Evolutionary conservation across 2,888 invertebrate species (phyloP), one percentile per base, ranked within the genome.

Genomic region (Epinotia ramella): DNA sequence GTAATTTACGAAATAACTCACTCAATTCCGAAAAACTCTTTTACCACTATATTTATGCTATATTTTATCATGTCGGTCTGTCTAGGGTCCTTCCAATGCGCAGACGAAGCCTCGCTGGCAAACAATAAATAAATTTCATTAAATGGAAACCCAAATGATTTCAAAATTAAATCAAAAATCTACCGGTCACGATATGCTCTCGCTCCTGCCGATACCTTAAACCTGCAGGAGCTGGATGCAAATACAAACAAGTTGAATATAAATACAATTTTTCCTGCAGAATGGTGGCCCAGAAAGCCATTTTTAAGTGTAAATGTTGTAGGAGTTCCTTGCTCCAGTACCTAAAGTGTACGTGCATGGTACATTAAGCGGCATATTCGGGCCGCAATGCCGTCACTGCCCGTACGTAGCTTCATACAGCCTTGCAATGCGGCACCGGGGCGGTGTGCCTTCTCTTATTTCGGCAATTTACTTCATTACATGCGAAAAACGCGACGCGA

Each of bases 371-470:
- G 68, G 75, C 70, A 68, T 72, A 64, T 71, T 70, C 33, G 66
- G 71, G 63, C 77, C 78, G 80, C 80, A 80, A 72, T 80, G 80
- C 70, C 79, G 79, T 75, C 76, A 64, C 77, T 60, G 76, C 68
- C 74, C 71, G 60, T 66, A 66, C 73, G 53, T 76, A 76, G 77
- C 78, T 65, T 73, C 78, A 75, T 78, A 80, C 79, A 78, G 77
- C 77, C 72, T 79, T 79, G 80, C 78, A 80, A 73, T 80, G 80
- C 80, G 80, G 80, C 73, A 79, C 68, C 76, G 63, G 73, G 40
- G 68, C 76, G 63, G 73, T 18, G 60, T 57, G 67, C 40, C 53
- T 66, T 24, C 57, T 49, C 24, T 72, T 72, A 68, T 74, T 74
- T 74, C 57, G 73, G 67, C 67, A 66, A 49, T 49, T 57, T 13